A percentile compares a stretch with the other conserved stretches of the same genome.
Evolutionary conservation across 2,797 vertebrate genomes (phyloP).

Genomic region (Rhabdophis nuchalis): DNA sequence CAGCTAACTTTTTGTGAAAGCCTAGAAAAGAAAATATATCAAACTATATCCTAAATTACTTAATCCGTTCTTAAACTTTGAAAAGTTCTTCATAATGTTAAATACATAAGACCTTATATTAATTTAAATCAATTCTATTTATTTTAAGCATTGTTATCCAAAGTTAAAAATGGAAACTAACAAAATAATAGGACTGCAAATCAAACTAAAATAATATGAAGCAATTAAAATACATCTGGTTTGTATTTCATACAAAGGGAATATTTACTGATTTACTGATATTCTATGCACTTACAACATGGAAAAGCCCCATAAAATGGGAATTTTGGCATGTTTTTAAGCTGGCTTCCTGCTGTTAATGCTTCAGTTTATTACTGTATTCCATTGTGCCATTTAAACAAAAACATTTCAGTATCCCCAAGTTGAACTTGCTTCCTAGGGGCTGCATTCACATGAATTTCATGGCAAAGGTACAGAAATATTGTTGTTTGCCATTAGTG

Average conservation of each 20-base stretch:
- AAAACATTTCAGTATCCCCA: neutral
- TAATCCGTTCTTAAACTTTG: neutral
- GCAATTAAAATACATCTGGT: neutral
- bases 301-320: neutral
- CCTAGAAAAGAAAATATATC: neutral
- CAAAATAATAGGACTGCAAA: neutral
- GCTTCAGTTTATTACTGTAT: neutral
- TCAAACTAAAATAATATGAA: neutral
- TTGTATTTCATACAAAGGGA: neutral
- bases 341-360: neutral
- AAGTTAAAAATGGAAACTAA: neutral
- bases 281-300: neutral
- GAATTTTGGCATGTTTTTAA: neutral
- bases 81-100: neutral
- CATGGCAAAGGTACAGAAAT: neutral
- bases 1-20: conserved; percentile 29
- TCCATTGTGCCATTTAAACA: neutral
- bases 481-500: neutral
- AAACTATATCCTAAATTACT: neutral
- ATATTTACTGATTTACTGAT: neutral
- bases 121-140: neutral
- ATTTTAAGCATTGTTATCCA: neutral
- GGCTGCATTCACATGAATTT: neutral
- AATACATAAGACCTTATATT: neutral
- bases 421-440: neutral